These are phyloP conservation scores for Drosophila nasuta DNA, from an alignment of 1,140 invertebrate genomes.

Conservation along the genomic window DNA sequence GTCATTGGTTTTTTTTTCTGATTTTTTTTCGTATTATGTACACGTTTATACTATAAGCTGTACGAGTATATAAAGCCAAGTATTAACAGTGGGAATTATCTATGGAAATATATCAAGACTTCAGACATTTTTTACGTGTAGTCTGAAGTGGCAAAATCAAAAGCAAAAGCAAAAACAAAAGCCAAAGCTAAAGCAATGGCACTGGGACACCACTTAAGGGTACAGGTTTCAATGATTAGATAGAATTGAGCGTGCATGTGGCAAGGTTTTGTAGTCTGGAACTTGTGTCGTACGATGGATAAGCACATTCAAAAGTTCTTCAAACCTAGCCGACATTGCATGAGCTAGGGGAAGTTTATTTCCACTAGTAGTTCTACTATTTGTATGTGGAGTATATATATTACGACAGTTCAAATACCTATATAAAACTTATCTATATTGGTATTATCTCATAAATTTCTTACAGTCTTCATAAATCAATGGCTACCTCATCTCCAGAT, in stretches of 20 bases:
- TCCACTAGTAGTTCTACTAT: neutral
- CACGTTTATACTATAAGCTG: neutral
- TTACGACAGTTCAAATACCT: neutral
- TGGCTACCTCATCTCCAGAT: slow-evolving; percentile 33
- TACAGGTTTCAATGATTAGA: slow-evolving; percentile 58
- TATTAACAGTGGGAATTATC: slow-evolving; percentile 46
- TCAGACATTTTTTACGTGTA: slow-evolving; percentile 50
- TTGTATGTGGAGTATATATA: too few species aligned
- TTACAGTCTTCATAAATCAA: slow-evolving; percentile 28
- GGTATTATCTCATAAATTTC: slow-evolving; percentile 23
- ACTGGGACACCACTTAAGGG: slow-evolving; percentile 49
- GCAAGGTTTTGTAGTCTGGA: neutral
- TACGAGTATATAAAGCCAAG: neutral
- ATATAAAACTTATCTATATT: slow-evolving; percentile 15
- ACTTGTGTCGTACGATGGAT: slow-evolving; percentile 21
- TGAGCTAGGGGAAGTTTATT: neutral
- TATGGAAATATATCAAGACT: slow-evolving; percentile 42
- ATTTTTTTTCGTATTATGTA: neutral
- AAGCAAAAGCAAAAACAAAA: too few species aligned
- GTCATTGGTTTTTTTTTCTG: slow-evolving; percentile 5
- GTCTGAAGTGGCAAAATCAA: slow-evolving; percentile 48
- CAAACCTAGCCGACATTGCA: neutral
- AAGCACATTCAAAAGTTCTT: slow-evolving; percentile 16
- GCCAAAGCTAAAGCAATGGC: neutral
- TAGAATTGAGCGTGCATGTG: slow-evolving; percentile 65